Conservation (phyloP, 30 jellyfish, hydroid and myxozoan genomes). For the Morbakka virulenta region DNA sequence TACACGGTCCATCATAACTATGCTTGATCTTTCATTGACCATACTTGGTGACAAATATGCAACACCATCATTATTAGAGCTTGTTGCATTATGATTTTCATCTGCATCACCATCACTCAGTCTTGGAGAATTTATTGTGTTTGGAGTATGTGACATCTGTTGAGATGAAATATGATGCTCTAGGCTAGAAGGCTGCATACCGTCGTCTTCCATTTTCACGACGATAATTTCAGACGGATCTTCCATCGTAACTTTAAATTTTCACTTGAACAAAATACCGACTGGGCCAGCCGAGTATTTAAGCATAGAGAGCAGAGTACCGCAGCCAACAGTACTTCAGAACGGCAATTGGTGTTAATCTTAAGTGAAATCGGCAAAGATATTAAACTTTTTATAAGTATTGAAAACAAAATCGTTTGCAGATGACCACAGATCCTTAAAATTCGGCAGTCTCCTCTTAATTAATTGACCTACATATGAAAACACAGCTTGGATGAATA, state of each 20-base stretch:
- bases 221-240: not conserved
- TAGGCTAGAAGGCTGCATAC: not conserved
- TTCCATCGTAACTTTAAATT: not conserved
- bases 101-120: not conserved
- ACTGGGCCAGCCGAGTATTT: not conserved
- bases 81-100: not conserved
- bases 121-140: not conserved
- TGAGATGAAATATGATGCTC: not conserved
- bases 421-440: not conserved
- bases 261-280: not conserved
- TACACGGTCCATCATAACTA: not conserved
- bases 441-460: not conserved
- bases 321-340: not conserved
- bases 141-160: not conserved
- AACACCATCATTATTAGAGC: not conserved
- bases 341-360: not conserved
- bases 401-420: not conserved
- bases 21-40: not conserved
- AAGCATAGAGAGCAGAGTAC: not conserved
- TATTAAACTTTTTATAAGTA: not conserved
- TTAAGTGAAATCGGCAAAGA: not conserved
- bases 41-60: not conserved
- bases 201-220: not conserved
- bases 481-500: not conserved
- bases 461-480: not conserved